Evolutionary conservation across 1,140 invertebrate genomes (phyloP), one percentile per base, ranked within the genome.

Genomic region (Drosophila sturtevanti): DNA sequence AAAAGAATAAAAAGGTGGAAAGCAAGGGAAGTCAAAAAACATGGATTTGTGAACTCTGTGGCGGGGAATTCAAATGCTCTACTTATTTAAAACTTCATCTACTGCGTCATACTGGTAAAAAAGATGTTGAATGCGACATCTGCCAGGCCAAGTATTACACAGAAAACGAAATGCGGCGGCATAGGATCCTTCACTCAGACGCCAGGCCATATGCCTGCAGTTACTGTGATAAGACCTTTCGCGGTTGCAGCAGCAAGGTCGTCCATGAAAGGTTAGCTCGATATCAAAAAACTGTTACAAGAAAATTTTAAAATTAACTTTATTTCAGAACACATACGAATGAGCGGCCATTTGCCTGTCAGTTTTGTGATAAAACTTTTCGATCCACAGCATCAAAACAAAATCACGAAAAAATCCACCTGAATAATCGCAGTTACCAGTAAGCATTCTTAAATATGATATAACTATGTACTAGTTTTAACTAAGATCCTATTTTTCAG

Each of bases 301-400:
- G n/a, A 55, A 44, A 10, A 44, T 22, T 22, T 2, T 41, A 37
- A 9, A 16, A 14, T 3, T 41, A 5, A 12, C 9, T 11, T 4
- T 11, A 16, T 63, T 74, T 0, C 37, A 77, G 75, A 48, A 66
- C 44, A 1, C 96, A 98, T 91, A 96, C 95, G 3, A 96, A 96
- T 0, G 95, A 96, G 77, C 91, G 95, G 0, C 95, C 95, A 0
- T 96, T 95, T 68, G 93, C 94, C 44, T 96, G 95, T 55, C 93
- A 93, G 0, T 93, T 93, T 0, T 96, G 95, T 80, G 93, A 94
- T 1, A 96, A 95, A 81, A 93, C 95, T 0, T 96, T 96, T 81
- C 95, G 94, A 54, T 93, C 81, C 2, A 81, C 77, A 4, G 77
- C 81, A 0, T 52, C 74, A 9, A 66, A 78, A 0, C 82, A 65